phyloP scores from a whole-genome alignment of 2,797 vertebrate species.

The Sternotherus odoratus region DNA sequence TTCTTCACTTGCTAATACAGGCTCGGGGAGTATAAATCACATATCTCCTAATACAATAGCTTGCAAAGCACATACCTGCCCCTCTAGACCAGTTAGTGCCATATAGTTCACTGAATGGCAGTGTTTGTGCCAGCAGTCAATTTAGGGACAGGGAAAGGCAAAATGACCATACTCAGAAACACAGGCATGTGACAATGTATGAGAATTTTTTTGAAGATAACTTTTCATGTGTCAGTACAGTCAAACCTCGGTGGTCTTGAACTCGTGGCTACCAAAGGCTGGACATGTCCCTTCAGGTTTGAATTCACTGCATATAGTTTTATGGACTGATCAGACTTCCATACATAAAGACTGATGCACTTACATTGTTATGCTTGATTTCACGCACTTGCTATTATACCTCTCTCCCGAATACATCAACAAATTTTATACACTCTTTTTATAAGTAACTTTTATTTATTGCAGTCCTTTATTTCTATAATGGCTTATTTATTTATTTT shows the following conservation, averaged over 20 bases:
- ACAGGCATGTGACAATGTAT: neutral
- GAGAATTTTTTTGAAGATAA: neutral
- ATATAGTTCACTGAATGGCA: neutral
- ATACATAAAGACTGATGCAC: neutral
- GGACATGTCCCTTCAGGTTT: neutral
- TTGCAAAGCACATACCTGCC: fast-evolving
- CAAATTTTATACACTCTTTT: neutral
- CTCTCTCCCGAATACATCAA: neutral
- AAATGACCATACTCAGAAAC: fast-evolving
- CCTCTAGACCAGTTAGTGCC: neutral
- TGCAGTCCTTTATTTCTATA: neutral
- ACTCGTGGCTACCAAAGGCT: neutral
- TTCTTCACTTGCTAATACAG: constrained; percentile 17
- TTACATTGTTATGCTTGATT: neutral
- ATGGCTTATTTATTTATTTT: neutral
- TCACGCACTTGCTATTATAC: neutral
- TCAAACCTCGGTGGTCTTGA: neutral
- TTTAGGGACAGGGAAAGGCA: neutral
- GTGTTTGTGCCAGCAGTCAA: neutral
- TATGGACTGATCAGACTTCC: neutral
- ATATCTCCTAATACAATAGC: neutral
- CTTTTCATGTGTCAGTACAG: neutral
- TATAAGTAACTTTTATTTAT: neutral
- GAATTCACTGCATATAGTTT: fast-evolving
- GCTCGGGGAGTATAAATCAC: neutral